Conservation (phyloP, 2,888 invertebrate genomes). For the Pseudanteris insignis region DNA sequence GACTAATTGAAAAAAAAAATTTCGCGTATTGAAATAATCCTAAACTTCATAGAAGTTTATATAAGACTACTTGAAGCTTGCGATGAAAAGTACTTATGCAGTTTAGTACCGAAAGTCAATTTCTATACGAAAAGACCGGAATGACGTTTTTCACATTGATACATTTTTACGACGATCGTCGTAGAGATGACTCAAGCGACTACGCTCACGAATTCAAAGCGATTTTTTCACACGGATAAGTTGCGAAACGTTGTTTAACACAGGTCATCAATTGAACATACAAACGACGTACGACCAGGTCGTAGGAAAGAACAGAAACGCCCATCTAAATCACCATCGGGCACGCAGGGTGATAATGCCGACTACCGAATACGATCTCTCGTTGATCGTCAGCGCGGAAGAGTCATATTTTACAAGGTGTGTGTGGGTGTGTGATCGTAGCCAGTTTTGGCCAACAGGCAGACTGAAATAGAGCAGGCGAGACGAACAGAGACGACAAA, state of each 20-base stretch:
- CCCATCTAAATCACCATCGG: conserved; percentile 20
- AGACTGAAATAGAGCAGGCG: conserved; percentile 29
- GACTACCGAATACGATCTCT: conserved; percentile 30
- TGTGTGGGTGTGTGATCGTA: conserved; percentile 37
- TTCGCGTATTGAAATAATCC: too few relatives aligned
- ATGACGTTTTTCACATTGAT: too few relatives aligned
- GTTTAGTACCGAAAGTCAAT: too few relatives aligned
- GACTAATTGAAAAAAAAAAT: too few relatives aligned
- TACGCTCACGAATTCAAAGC: too few relatives aligned
- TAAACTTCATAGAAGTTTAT: too few relatives aligned
- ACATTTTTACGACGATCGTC: too few relatives aligned
- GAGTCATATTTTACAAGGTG: conserved; percentile 35
- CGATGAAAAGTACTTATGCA: too few relatives aligned
- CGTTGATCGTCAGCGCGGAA: conserved; percentile 39
- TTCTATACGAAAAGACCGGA: too few relatives aligned
- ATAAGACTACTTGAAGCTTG: too few relatives aligned
- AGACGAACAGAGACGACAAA: conserved; percentile 28
- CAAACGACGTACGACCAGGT: conserved; percentile 5
- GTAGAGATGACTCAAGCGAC: neutral
- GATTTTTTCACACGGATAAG: conserved; percentile 16
- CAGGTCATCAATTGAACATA: conserved; percentile 22
- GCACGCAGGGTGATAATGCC: conserved; percentile 20
- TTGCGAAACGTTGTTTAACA: conserved; percentile 12
- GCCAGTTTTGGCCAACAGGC: conserved; percentile 37
- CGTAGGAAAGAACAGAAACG: conserved; percentile 10